Evolutionary conservation across 2,888 invertebrate genomes (phyloP).

Genomic region (Protodeltote pygarga): DNA sequence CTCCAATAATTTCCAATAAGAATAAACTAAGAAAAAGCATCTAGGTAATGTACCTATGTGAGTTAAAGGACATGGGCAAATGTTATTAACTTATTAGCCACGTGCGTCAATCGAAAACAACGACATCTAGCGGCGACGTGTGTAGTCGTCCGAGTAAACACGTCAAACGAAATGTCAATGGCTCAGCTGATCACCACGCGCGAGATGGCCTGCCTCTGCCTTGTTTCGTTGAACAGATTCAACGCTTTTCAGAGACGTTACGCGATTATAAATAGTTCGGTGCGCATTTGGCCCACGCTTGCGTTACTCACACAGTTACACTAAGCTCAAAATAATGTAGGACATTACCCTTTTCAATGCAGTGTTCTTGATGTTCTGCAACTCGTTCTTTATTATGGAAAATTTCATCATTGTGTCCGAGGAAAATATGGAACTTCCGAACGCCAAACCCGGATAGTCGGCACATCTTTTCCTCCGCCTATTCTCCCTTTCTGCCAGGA

Average conservation of each 20-base stretch:
- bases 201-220: conserved; percentile 56
- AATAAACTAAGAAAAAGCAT: no score
- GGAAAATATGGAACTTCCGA: conserved; percentile 96
- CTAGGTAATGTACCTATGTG: no score
- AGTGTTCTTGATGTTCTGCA: conserved; percentile 98
- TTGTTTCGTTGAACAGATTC: conserved; percentile 62
- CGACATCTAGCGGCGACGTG: conserved; percentile 76
- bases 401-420: conserved; percentile 99
- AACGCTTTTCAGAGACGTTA: conserved; percentile 69
- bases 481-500: conserved; percentile 94
- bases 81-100: conserved; percentile 45
- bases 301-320: conserved; percentile 68
- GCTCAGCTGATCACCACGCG: conserved; percentile 84
- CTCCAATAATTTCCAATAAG: no score
- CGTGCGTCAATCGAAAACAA: conserved; percentile 48
- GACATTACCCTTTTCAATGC: conserved; percentile 97
- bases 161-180: conserved; percentile 78
- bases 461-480: conserved; percentile 93
- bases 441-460: conserved; percentile 96
- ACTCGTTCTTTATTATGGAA: conserved; percentile 97
- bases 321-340: conserved; percentile 82
- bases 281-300: conserved; percentile 81
- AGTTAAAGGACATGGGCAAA: conserved; percentile 49
- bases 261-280: conserved; percentile 82
- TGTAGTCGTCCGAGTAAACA: conserved; percentile 77